Base-by-base conservation (phyloP, 2,797 vertebrate genomes). In the Tympanoctomys barrerae region DNA sequence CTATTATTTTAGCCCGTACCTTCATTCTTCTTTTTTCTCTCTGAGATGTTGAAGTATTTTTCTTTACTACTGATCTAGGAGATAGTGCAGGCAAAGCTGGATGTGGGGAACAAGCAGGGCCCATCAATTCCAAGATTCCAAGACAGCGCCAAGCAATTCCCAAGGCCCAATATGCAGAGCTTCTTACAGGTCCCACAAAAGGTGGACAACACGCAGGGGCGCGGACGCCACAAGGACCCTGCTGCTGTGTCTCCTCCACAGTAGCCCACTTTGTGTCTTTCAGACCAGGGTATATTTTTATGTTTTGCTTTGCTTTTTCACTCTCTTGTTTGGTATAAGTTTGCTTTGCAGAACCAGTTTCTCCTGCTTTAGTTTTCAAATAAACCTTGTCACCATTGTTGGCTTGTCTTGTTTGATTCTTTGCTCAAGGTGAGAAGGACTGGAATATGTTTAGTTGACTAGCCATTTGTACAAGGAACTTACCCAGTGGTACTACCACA, bases 41-140 rank as follows among this genome's bases (percentile, higher is more conserved):
- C 87, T 90, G 49, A 93, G 95, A 77, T 62, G 7, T 68, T 91
- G 11, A 96, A 19, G 57, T 61, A 18, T 70, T 89, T 79, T 86
- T 61, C 19, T 96, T 54, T 5, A 42, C 8, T 73, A 46, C 42
- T 46, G 26, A 77, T 24, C 46, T 7, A 75, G 73, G 73, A 28
- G 12, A 7, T 22, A 31, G 2, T 24, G 26, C 14, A 13, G 26
- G 73, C 73, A 49, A 77, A 77, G 26, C 26, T 77, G 26, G 13
- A 46, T 49, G 42, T 18, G 42, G 42, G 73, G 73, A 31, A 31
- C 49, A 77, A 77, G 6, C 2, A 8, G 73, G 73, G 46, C 42
- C 42, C 28, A 14, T 28, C 26, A 49, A 49, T 77, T 49, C 46
- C 14, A 77, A 49, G 42, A 49, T 77, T 28, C 26, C 28, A 77